These are phyloP conservation scores for Amazonetta brasiliensis DNA, from an alignment of 2,797 vertebrate genomes.

Conservation along the genomic window DNA sequence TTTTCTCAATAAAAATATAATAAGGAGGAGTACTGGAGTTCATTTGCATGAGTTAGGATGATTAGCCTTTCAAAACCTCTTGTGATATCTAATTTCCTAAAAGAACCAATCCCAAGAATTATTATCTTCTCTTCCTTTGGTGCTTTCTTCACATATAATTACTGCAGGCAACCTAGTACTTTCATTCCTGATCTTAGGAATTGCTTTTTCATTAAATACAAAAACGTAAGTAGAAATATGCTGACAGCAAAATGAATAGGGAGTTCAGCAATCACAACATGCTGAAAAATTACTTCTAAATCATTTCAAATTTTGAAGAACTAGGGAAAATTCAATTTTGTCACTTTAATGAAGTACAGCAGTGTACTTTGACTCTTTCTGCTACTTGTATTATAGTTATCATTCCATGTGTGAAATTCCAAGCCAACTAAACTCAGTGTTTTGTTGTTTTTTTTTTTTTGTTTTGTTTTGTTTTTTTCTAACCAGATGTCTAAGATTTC, in stretches of 20 bases:
- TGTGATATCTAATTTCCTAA: neutral
- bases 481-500: neutral
- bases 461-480: neutral
- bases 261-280: neutral
- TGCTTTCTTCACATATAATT: neutral
- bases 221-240: neutral
- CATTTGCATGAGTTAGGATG: neutral
- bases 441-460: too few relatives aligned
- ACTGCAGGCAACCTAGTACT: neutral
- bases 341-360: neutral
- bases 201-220: neutral
- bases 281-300: neutral
- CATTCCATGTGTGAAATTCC: neutral
- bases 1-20: neutral
- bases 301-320: neutral
- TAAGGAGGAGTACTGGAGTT: neutral
- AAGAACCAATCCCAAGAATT: neutral
- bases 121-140: neutral
- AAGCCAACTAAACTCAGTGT: neutral
- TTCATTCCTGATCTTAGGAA: neutral
- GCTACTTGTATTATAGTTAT: neutral
- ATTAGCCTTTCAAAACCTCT: neutral
- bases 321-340: neutral
- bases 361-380: neutral
- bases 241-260: neutral